phyloP scores from a whole-genome alignment of 2,797 vertebrate genomes.

The Muscicapa comitata region DNA sequence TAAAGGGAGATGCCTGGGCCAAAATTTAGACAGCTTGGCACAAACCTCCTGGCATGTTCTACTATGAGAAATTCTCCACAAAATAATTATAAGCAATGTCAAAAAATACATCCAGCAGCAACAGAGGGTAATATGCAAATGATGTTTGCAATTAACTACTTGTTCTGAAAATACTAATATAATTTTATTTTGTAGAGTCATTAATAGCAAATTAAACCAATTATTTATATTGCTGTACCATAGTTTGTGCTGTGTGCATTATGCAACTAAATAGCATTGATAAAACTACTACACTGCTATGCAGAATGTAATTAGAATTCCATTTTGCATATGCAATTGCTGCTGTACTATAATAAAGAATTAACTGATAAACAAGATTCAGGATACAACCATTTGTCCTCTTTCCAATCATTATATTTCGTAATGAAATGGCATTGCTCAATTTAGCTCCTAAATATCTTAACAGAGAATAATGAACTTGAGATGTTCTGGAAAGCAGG shows the following conservation, averaged over 20 bases:
- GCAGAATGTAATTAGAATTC: slow-evolving; percentile 68
- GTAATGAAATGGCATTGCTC: slow-evolving; percentile 66
- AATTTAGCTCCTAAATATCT: slow-evolving; percentile 70
- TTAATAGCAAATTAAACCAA: slow-evolving; percentile 59
- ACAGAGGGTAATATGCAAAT: slow-evolving; percentile 1
- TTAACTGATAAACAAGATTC: slow-evolving; percentile 76
- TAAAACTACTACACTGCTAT: slow-evolving; percentile 53
- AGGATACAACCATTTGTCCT: slow-evolving; percentile 56
- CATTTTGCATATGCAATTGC: slow-evolving; percentile 62
- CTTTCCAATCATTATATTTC: slow-evolving; percentile 56
- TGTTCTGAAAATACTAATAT: slow-evolving; percentile 43
- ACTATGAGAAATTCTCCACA: neutral
- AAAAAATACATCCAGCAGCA: slow-evolving; percentile 4
- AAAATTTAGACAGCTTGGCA: neutral
- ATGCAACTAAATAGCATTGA: slow-evolving; percentile 53
- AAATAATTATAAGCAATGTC: neutral
- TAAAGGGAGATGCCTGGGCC: neutral
- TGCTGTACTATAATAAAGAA: slow-evolving; percentile 59
- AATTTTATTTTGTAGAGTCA: slow-evolving; percentile 24
- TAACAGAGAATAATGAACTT: slow-evolving; percentile 59
- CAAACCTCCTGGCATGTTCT: neutral
- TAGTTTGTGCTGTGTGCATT: slow-evolving; percentile 27
- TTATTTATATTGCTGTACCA: slow-evolving; percentile 59
- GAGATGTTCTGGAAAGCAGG: slow-evolving; percentile 59
- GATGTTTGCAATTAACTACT: slow-evolving; percentile 34